These are phyloP conservation scores for Sturnus vulgaris DNA, from an alignment of 2,113 vertebrate genomes.

Conservation along the genomic window DNA sequence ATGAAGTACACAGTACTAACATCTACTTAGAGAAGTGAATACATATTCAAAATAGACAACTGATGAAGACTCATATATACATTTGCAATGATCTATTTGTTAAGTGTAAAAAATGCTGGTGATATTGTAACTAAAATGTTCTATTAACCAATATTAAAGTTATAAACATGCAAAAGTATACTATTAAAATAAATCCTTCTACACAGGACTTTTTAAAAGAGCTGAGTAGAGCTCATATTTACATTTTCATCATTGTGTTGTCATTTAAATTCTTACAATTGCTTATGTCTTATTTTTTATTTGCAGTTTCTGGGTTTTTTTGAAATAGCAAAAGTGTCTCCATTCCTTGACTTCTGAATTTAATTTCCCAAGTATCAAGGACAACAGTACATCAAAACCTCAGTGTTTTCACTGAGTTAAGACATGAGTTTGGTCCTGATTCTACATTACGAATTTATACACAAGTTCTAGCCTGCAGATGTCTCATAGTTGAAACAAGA, in stretches of 20 bases:
- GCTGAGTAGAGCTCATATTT: not conserved
- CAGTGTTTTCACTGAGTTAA: not conserved
- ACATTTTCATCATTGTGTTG: not conserved
- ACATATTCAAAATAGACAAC: not conserved
- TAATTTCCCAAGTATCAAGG: not conserved
- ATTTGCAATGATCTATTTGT: not conserved
- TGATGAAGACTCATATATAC: not conserved
- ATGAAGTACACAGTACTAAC: not conserved
- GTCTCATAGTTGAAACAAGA: not conserved
- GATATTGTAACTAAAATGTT: not conserved
- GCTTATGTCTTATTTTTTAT: not conserved
- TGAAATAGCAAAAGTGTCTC: not conserved
- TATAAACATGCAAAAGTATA: not conserved
- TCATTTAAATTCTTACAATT: not conserved
- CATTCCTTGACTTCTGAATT: not conserved
- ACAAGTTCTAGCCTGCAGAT: not conserved
- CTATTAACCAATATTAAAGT: not conserved
- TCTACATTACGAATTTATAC: not conserved
- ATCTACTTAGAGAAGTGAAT: not conserved
- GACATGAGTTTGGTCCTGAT: not conserved
- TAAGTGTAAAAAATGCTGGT: not conserved
- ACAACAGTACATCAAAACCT: not conserved
- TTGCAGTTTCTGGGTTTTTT: not conserved
- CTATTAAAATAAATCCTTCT: not conserved
- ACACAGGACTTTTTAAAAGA: not conserved